Evolutionary conservation across 2,113 vertebrate genomes (phyloP).

Genomic region (Corydoras sp.): DNA sequence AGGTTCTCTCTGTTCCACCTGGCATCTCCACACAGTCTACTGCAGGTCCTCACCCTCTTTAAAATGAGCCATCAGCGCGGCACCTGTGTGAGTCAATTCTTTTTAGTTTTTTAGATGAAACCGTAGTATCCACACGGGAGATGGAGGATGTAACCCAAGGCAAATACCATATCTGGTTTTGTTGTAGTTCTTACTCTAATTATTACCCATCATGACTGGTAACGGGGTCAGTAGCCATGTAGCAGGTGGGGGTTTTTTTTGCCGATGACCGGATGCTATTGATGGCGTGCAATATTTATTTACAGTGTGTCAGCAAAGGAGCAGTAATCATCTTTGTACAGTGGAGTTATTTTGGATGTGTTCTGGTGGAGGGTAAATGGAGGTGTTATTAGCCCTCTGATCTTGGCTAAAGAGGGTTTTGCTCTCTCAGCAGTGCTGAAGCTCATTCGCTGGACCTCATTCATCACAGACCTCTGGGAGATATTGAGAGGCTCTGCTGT

Average conservation of each 20-base stretch:
- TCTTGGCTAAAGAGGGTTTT: constrained; percentile 35
- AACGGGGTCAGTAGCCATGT: too few species aligned
- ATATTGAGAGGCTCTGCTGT: constrained; percentile 48
- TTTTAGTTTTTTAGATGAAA: too few species aligned
- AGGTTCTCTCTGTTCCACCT: too few species aligned
- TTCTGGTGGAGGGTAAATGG: constrained; percentile 9
- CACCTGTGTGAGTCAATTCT: too few species aligned
- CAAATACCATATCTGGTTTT: not conserved
- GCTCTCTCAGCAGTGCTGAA: constrained; percentile 41
- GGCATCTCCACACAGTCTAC: too few species aligned
- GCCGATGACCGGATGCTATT: too few species aligned
- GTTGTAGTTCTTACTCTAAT: not conserved
- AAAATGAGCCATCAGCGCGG: too few species aligned
- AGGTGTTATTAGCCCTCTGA: constrained; percentile 20
- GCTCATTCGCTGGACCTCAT: constrained; percentile 23
- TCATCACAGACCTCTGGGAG: constrained; percentile 39
- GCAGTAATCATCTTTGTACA: constrained; percentile 3
- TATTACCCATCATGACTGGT: not conserved
- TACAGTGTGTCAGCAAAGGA: not conserved
- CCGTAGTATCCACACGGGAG: too few species aligned
- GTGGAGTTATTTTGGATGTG: constrained; percentile 13
- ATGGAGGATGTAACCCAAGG: not conserved
- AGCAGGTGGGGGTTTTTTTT: too few species aligned
- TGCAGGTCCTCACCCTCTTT: too few species aligned
- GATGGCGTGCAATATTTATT: constrained; percentile 1